Evolutionary conservation across 2,888 invertebrate species (phyloP).

Genomic region (Drosophila affinis): DNA sequence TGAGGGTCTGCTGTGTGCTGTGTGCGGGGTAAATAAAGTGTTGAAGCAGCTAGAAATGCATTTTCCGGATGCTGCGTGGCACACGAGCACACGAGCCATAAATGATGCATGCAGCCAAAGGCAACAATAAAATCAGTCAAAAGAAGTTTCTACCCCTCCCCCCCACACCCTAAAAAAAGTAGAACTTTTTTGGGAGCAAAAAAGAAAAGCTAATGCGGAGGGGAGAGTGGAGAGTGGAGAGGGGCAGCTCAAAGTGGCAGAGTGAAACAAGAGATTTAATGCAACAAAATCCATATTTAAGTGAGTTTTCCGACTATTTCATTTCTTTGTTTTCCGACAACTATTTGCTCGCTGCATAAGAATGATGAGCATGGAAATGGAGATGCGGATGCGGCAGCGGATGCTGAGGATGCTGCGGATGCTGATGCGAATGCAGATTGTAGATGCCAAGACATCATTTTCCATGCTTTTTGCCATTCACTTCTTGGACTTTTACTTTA

Average conservation of each 20-base stretch:
- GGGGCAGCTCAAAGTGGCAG: slow-evolving; percentile 10
- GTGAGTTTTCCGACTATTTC: slow-evolving; percentile 5
- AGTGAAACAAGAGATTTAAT: slow-evolving; percentile 33
- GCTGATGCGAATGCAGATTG: neutral
- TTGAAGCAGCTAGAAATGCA: slow-evolving; percentile 41
- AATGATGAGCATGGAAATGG: slow-evolving; percentile 30
- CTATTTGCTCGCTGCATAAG: slow-evolving; percentile 18
- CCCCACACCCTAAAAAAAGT: slow-evolving; percentile 3
- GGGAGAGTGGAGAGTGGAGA: neutral
- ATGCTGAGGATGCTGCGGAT: too few relatives aligned
- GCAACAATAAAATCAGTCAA: slow-evolving; percentile 39
- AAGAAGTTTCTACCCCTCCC: slow-evolving; percentile 5
- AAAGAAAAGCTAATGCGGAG: slow-evolving; percentile 15
- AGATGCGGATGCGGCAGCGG: neutral
- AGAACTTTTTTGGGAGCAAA: neutral
- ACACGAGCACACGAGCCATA: slow-evolving; percentile 39
- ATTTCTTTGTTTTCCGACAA: slow-evolving; percentile 17
- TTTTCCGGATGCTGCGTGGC: slow-evolving; percentile 33
- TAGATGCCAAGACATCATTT: neutral
- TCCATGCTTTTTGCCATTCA: neutral
- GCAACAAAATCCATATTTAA: slow-evolving; percentile 37
- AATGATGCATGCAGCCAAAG: slow-evolving; percentile 58
- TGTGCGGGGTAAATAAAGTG: slow-evolving; percentile 45
- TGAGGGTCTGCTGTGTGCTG: neutral
- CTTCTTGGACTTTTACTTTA: neutral